phyloP scores from a whole-genome alignment of 2,888 invertebrate genomes.

The Agriotes lineatus region DNA sequence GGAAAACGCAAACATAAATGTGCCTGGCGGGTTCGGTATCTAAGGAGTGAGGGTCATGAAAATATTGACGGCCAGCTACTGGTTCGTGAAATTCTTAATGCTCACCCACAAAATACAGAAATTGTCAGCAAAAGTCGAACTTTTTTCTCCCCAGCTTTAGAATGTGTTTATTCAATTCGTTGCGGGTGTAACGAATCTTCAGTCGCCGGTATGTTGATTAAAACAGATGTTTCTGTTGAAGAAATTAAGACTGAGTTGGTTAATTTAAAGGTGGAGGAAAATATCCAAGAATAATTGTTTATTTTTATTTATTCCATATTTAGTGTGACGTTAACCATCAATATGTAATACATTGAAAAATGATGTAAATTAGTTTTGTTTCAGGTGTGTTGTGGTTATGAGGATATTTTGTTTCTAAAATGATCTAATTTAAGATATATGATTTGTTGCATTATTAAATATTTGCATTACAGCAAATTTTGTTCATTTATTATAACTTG shows the following conservation, averaged over 20 bases:
- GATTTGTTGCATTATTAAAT: background rate
- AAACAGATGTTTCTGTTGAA: background rate
- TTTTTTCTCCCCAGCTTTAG: background rate
- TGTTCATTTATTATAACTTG: background rate
- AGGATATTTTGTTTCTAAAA: too few species aligned
- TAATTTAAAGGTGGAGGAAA: conserved; percentile 3
- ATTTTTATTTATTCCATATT: background rate
- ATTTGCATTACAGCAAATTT: background rate
- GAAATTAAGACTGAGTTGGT: conserved; percentile 1
- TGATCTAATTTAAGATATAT: too few species aligned
- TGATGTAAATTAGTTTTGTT: background rate
- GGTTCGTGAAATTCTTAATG: background rate
- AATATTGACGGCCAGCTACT: background rate
- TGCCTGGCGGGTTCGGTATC: too few species aligned
- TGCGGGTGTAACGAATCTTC: background rate
- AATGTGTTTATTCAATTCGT: background rate
- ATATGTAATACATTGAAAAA: conserved; percentile 1
- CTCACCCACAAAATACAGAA: background rate
- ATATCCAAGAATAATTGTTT: too few species aligned
- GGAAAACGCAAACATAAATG: too few species aligned
- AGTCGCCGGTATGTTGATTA: background rate
- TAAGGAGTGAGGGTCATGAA: too few species aligned
- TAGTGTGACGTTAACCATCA: background rate
- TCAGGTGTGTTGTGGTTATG: background rate
- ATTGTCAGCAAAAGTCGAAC: background rate